Conservation (phyloP, 2,888 invertebrate genomes). For the Chrysolina americana region DNA sequence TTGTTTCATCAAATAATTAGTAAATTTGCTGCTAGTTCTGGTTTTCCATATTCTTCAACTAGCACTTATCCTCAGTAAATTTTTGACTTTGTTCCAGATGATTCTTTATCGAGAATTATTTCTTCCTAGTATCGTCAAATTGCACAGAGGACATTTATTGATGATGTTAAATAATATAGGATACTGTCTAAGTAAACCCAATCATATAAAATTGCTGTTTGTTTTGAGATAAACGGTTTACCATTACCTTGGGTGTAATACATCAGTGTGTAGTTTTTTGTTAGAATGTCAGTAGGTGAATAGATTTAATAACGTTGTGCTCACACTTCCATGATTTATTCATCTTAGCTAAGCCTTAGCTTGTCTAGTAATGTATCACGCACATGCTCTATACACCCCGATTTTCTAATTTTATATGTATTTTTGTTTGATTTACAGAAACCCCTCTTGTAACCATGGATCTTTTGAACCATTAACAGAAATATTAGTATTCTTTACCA, state of each 20-base stretch:
- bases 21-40: background rate
- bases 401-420: constrained; percentile 46
- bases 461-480: constrained; percentile 57
- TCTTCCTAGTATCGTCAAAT: background rate
- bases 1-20: background rate
- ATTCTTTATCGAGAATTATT: background rate
- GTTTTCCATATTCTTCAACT: background rate
- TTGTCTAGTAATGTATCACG: constrained; percentile 52
- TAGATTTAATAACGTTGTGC: constrained; percentile 17
- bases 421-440: constrained; percentile 65
- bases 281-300: constrained; percentile 21
- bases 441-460: constrained; percentile 65
- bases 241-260: constrained; percentile 12
- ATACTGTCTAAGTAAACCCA: background rate
- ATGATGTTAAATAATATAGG: background rate
- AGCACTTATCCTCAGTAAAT: constrained; percentile 15
- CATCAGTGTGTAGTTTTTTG: constrained; percentile 34
- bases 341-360: constrained; percentile 33
- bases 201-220: constrained; percentile 15
- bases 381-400: constrained; percentile 35
- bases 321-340: constrained; percentile 4
- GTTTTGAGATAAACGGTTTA: constrained; percentile 12
- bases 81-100: background rate
- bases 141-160: background rate
- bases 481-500: constrained; percentile 48